phyloP scores from a whole-genome alignment of 2,113 vertebrate species.

The Eulemur macaco region DNA sequence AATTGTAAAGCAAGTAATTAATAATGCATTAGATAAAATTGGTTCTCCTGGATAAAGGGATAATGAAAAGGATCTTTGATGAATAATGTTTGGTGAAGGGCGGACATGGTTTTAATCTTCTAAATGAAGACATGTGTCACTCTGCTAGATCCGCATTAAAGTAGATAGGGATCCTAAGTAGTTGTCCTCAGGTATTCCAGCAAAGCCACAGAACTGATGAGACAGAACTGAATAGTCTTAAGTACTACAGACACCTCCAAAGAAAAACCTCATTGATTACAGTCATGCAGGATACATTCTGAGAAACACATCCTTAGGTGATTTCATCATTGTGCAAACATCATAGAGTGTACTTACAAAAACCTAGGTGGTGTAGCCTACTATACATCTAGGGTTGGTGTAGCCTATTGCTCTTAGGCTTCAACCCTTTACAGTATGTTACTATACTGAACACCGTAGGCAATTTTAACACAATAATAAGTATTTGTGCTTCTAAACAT shows the following conservation, averaged over 20 bases:
- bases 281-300: not conserved
- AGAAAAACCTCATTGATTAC: not conserved
- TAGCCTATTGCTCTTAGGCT: not conserved
- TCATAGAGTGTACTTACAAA: not conserved
- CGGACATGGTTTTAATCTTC: not conserved
- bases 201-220: not conserved
- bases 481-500: not conserved
- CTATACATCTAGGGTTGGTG: not conserved
- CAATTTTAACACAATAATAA: not conserved
- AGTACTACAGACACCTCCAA: not conserved
- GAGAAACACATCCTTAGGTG: not conserved
- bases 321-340: not conserved
- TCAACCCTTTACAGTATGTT: not conserved
- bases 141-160: not conserved
- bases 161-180: not conserved
- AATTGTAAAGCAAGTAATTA: not conserved
- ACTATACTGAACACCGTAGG: not conserved
- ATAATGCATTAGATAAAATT: not conserved
- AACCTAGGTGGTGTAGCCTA: not conserved
- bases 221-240: not conserved
- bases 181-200: not conserved
- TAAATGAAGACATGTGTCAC: not conserved
- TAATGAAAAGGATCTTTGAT: not conserved
- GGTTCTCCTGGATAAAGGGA: not conserved
- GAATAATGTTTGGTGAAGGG: not conserved